phyloP scores from a whole-genome alignment of 2,113 vertebrate genomes.

The Romanogobio albipinnatus region DNA sequence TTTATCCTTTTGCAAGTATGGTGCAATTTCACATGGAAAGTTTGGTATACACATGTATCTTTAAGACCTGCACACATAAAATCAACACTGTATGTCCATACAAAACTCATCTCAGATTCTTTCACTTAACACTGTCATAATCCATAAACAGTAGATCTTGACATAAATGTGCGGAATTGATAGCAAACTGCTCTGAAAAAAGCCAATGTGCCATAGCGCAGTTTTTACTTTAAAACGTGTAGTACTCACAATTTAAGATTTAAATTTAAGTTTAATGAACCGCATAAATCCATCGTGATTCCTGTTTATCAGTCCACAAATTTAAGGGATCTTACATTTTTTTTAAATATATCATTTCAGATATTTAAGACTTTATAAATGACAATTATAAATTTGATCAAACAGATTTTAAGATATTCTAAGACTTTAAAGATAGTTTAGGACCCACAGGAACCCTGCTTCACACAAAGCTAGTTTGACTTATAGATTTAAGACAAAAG shows the following conservation, averaged over 20 bases:
- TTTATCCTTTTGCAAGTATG: background rate
- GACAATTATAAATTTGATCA: too few species aligned
- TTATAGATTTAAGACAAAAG: too few species aligned
- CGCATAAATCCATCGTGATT: too few species aligned
- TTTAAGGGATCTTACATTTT: too few species aligned
- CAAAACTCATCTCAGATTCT: background rate
- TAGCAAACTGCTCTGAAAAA: background rate
- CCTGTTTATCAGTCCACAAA: too few species aligned
- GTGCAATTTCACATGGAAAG: background rate
- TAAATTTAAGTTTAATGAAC: background rate
- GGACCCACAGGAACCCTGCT: too few species aligned
- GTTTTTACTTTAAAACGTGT: background rate
- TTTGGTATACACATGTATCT: background rate
- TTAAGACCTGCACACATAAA: background rate
- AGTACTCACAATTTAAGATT: background rate
- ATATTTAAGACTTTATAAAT: too few species aligned
- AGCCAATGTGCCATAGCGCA: background rate
- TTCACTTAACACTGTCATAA: background rate
- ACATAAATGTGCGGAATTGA: background rate
- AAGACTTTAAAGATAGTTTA: too few species aligned
- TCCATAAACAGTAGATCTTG: background rate
- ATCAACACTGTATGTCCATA: background rate
- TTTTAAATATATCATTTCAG: too few species aligned
- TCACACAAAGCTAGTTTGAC: too few species aligned
- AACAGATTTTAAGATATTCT: too few species aligned